Evolutionary conservation across 2,888 invertebrate genomes (phyloP).

Genomic region (Laothoe populi): DNA sequence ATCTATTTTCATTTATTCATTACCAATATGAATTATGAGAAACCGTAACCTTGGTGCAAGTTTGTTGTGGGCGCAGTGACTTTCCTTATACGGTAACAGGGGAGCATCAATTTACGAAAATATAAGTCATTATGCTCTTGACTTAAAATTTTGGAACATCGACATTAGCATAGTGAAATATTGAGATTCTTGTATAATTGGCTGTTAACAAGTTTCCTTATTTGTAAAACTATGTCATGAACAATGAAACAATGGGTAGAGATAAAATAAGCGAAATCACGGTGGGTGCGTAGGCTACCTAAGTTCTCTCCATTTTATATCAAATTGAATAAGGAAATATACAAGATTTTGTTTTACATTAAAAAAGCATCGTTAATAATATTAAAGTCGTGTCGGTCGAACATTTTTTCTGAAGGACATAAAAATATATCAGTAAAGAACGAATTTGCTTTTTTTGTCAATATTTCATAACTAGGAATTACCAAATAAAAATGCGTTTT

Average conservation of each 20-base stretch:
- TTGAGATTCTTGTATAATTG: conserved; percentile 6
- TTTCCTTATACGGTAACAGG: conserved; percentile 20
- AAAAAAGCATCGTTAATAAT: not conserved
- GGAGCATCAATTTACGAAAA: conserved; percentile 1
- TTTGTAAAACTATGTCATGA: conserved; percentile 13
- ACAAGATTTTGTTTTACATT: too few species aligned
- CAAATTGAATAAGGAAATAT: not conserved
- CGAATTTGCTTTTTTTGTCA: too few species aligned
- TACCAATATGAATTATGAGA: not conserved
- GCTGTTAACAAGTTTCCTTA: conserved; percentile 15
- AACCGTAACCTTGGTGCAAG: not conserved
- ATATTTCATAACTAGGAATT: too few species aligned
- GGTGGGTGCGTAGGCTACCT: not conserved
- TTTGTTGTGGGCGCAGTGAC: not conserved
- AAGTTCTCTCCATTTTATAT: not conserved
- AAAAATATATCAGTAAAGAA: too few species aligned
- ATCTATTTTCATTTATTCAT: too few species aligned
- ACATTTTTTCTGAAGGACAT: too few species aligned
- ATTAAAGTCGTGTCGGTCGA: too few species aligned
- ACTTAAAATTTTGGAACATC: conserved; percentile 11
- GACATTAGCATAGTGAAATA: conserved; percentile 17
- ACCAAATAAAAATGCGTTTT: too few species aligned
- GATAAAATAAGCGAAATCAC: not conserved
- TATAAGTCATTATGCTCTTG: conserved; percentile 11
- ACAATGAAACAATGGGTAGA: conserved; percentile 6